Evolutionary conservation across 2,113 vertebrate species (phyloP), one percentile per base, ranked within the genome.

Genomic region (Cranoglanis bouderius): DNA sequence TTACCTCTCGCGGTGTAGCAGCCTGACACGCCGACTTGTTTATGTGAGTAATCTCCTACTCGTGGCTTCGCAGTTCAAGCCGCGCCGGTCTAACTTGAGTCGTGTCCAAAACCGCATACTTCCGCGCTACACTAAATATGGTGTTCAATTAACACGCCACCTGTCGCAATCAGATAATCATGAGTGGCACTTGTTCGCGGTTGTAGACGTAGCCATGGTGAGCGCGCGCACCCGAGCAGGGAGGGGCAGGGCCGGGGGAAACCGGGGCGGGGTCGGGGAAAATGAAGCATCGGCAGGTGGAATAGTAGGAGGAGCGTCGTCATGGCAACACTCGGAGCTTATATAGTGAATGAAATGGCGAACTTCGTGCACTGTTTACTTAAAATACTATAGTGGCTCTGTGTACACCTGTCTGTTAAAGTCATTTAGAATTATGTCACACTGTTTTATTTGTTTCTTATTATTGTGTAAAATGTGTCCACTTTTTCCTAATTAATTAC

Each of bases 21-120:
- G 46, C 57, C 65, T 85, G 84, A 55, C 49, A 72, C 67, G 18
- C 65, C 49, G 32, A 53, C 84, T 74, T 85, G 84, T 85, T 85
- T 85, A 85, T 49, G 18, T 53, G 84, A 67, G 46, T 7, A 24
- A 53, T 35, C 51, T 67, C 18, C 12, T 49, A 40, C 40, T 5
- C 72, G 78, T n/a, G 26, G 49, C 16, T 84, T 49, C 8, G 63
- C 29, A 6, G 40, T 85, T 67, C 83, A 49, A 5, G 61, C 16
- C 57, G 57, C 40, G 26, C 65, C 43, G 63, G 63, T 84, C 65
- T 85, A 5, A 74, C 84, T 55, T 85, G 65, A 49, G 63, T 46
- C 63, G 29, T n/a, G 63, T 85, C 49, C 84, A 85, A 72, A 74
- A n/a, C 24, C 38, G 18, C 49, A 81, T 21, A 81, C n/a, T 38